phyloP scores from a whole-genome alignment of 2,888 invertebrate species.

The Lasioglossum vierecki region DNA sequence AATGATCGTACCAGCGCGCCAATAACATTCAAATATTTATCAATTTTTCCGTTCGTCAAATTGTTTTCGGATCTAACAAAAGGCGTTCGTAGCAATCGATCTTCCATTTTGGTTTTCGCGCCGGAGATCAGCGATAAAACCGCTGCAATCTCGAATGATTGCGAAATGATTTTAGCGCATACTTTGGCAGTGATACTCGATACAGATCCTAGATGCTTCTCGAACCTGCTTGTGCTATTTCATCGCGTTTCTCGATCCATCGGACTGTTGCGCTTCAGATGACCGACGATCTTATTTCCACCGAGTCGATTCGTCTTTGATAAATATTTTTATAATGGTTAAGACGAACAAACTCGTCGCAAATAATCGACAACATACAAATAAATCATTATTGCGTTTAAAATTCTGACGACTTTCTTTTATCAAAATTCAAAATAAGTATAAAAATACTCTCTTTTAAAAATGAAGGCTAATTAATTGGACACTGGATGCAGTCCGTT shows the following conservation, averaged over 20 bases:
- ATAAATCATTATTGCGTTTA: not conserved
- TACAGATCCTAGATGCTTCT: slow-evolving; percentile 20
- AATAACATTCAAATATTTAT: too few species aligned
- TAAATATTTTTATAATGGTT: not conserved
- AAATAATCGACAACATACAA: not conserved
- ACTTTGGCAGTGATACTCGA: slow-evolving; percentile 77
- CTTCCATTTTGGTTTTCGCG: not conserved
- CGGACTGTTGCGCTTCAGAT: slow-evolving; percentile 16
- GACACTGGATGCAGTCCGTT: not conserved
- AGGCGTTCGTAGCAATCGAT: not conserved
- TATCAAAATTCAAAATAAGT: too few species aligned
- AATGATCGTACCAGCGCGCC: too few species aligned
- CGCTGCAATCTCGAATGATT: slow-evolving; percentile 3
- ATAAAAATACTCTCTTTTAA: not conserved
- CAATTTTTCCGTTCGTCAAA: not conserved
- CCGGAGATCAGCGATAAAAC: not conserved
- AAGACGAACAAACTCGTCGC: too few species aligned
- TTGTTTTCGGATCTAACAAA: not conserved
- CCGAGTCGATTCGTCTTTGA: not conserved
- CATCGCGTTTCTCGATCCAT: not conserved
- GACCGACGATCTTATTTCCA: slow-evolving; percentile 2
- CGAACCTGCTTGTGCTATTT: not conserved
- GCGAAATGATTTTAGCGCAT: slow-evolving; percentile 42
- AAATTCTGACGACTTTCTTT: not conserved
- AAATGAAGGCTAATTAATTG: not conserved